Base-by-base conservation (phyloP, 2,113 vertebrate species). In the Loxodonta africana region DNA sequence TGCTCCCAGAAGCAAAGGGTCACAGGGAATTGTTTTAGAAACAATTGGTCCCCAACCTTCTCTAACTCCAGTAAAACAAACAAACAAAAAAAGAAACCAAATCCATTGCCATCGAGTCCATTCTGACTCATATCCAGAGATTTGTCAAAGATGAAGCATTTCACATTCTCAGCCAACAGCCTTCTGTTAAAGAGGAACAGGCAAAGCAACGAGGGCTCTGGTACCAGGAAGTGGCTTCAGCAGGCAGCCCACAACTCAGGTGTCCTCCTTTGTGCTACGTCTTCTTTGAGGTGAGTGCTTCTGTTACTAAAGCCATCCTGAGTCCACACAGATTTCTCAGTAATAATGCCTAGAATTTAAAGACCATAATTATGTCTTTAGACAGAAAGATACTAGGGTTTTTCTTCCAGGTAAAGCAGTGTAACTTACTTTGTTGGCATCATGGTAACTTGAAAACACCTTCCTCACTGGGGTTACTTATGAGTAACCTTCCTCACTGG, bases 221-320 rank as follows among this genome's bases (percentile, higher is more conserved):
- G n/a, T 62, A 8, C 17, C 21, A 23, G 25, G 18, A 21, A 21
- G 20, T 44, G 26, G 30, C 14, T 37, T 69, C 30, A 6, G 18
- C 23, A 41, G 37, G 37, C 28, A 63, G 11, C 15, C 11, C 8
- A 4, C 15, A 18, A 0, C 18, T 33, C 12, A 33, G 20, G 21
- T 1, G 23, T 6, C 0, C 0, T 0, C 0, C 3, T 4, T 0
- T 53, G 41, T 37, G 3, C 10, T 2, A 0, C 6, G 3, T 5
- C 21, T 48, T 7, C 46, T 48, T 48, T 28, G 44, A 78, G 76
- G 6, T 62, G 17, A 17, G 5, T 17, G 41, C 26, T 30, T 14
- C 26, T 69, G 4, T 20, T 7, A 12, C 15, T 46, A 74, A 74
- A 86, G 37, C 18, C 28, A 20, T 23, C 41, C 3, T 5, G 9